Percentiles rank a stretch among this genome's conserved stretches.
These are phyloP conservation scores for Catocala sponsa DNA, from an alignment of 2,888 invertebrate species.

Conservation along the genomic window DNA sequence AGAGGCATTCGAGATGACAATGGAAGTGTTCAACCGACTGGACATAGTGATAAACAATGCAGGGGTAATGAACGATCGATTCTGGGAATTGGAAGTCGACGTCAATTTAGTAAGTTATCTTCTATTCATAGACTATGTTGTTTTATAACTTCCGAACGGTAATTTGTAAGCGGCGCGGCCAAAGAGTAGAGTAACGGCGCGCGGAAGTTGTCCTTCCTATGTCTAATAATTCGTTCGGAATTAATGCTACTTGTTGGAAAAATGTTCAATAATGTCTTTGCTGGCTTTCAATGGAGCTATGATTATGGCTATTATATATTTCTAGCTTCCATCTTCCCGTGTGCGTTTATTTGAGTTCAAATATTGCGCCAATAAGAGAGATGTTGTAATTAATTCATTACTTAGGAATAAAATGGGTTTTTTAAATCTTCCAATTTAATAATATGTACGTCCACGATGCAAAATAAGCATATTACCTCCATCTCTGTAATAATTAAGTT, in stretches of 20 bases:
- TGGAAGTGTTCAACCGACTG: conserved; percentile 91
- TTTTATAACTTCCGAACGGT: conserved; percentile 21
- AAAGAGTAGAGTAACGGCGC: too few species aligned
- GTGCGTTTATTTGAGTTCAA: too few species aligned
- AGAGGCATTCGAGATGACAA: conserved; percentile 93
- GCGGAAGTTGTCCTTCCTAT: conserved; percentile 10
- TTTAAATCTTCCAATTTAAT: too few species aligned
- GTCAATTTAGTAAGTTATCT: conserved; percentile 90
- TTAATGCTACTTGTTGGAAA: background rate
- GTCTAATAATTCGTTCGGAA: background rate
- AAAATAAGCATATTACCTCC: too few species aligned
- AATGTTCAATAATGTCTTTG: background rate
- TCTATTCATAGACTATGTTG: conserved; percentile 24
- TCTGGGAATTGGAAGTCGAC: conserved; percentile 93
- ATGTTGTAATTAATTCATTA: too few species aligned
- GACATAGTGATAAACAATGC: conserved; percentile 95
- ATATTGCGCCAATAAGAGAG: too few species aligned
- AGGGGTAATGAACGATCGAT: conserved; percentile 92
- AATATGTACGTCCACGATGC: too few species aligned
- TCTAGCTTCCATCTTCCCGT: too few species aligned
- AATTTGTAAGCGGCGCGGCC: conserved; percentile 16
- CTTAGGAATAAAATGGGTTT: too few species aligned
- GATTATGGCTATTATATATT: too few species aligned
- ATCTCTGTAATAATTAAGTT: too few species aligned
- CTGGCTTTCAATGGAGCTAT: too few species aligned